Conservation (phyloP, 2,113 vertebrate genomes). For the Tauraco erythrolophus region DNA sequence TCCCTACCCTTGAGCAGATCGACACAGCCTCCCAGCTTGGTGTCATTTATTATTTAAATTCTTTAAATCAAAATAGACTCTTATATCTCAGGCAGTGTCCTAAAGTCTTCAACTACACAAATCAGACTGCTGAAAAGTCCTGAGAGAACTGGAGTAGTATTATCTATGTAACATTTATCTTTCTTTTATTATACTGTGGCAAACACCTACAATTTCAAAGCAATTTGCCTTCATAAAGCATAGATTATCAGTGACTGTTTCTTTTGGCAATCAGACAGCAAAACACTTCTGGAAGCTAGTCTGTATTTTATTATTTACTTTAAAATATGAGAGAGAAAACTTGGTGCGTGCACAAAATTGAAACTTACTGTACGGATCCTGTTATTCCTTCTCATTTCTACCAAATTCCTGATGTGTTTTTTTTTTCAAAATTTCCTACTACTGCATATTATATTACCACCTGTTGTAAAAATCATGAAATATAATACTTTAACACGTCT, state of each 20-base stretch:
- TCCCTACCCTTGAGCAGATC: too few relatives aligned
- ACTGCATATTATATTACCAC: neutral
- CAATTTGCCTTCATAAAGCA: neutral
- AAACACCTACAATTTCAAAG: neutral
- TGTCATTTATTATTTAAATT: too few relatives aligned
- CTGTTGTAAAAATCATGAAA: neutral
- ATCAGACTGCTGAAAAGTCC: neutral
- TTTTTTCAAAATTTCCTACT: neutral
- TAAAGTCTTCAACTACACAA: neutral
- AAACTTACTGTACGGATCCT: neutral
- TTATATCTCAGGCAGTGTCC: neutral
- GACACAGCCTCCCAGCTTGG: too few relatives aligned
- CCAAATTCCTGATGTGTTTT: neutral
- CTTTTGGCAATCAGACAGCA: neutral
- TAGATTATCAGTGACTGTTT: neutral
- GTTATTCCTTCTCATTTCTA: neutral
- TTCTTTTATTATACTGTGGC: neutral
- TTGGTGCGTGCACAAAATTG: neutral
- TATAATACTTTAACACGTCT: neutral
- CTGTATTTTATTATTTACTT: neutral
- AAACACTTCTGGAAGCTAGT: neutral
- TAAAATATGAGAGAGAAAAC: neutral
- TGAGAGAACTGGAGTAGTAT: neutral
- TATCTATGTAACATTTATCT: neutral
- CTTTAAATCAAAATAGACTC: neutral